A percentile compares a stretch with the other conserved stretches of the same genome.
Conservation (phyloP, 2,797 vertebrate species). For the Propithecus perrieri region DNA sequence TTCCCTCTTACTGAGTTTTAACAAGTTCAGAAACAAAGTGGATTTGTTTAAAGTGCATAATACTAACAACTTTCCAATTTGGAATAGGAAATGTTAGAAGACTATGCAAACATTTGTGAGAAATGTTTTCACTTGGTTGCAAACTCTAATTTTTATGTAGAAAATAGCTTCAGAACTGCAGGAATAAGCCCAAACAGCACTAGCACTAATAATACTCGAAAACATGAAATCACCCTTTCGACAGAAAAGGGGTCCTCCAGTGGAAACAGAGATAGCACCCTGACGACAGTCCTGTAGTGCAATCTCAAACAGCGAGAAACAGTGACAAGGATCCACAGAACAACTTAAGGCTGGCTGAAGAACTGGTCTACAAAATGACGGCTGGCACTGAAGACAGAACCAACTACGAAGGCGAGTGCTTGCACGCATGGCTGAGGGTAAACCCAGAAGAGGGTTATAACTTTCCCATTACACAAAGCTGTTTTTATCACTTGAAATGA, state of each 20-base stretch:
- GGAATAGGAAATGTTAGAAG: slow-evolving; percentile 62
- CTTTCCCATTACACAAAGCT: not conserved
- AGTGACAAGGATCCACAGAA: not conserved
- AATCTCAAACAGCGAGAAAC: not conserved
- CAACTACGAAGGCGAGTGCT: not conserved
- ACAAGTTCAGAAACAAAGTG: slow-evolving; percentile 62
- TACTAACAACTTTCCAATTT: slow-evolving; percentile 47
- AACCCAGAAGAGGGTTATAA: not conserved
- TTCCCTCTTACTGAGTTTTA: slow-evolving; percentile 54
- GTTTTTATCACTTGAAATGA: slow-evolving; percentile 22
- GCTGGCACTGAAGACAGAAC: not conserved
- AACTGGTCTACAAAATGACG: slow-evolving; percentile 5
- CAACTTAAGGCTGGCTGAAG: not conserved
- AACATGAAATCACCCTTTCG: slow-evolving; percentile 24
- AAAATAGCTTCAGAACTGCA: slow-evolving; percentile 17
- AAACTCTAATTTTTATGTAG: slow-evolving; percentile 50
- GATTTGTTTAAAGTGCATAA: slow-evolving; percentile 50
- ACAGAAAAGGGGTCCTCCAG: not conserved
- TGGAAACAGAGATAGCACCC: not conserved
- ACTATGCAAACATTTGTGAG: slow-evolving; percentile 44
- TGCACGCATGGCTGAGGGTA: not conserved
- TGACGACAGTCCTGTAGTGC: not conserved
- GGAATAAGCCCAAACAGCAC: slow-evolving; percentile 10
- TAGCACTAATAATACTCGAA: not conserved
- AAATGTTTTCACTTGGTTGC: not conserved